phyloP scores from a whole-genome alignment of 2,888 invertebrate genomes.

The Clanis bilineata region DNA sequence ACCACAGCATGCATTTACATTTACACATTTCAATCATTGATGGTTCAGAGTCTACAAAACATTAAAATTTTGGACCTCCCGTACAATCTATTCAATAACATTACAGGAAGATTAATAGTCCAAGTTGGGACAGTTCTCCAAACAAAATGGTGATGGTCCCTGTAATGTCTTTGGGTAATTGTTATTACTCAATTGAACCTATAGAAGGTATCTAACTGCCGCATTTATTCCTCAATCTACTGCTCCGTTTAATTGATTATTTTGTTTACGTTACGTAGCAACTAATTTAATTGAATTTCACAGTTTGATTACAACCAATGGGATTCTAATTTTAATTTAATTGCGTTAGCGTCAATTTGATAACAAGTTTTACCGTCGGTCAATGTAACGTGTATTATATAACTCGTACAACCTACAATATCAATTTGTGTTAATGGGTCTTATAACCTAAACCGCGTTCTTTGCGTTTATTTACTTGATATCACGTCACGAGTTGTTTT shows the following conservation, averaged over 20 bases:
- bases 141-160: slow-evolving; percentile 21
- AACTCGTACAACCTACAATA: slow-evolving; percentile 1
- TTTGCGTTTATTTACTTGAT: slow-evolving; percentile 11
- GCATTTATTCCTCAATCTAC: slow-evolving; percentile 22
- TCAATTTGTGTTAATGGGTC: slow-evolving; percentile 4
- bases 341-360: neutral
- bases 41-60: neutral
- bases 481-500: slow-evolving; percentile 20
- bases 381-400: neutral
- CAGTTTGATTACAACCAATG: slow-evolving; percentile 18
- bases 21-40: neutral
- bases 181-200: slow-evolving; percentile 33
- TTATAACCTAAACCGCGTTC: slow-evolving; percentile 1
- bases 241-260: slow-evolving; percentile 39
- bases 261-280: slow-evolving; percentile 37
- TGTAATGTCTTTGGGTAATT: slow-evolving; percentile 26
- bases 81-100: neutral
- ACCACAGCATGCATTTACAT: too few species aligned
- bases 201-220: slow-evolving; percentile 17
- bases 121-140: slow-evolving; percentile 31
- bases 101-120: neutral
- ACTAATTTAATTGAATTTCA: slow-evolving; percentile 14
- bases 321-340: slow-evolving; percentile 5
- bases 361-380: neutral
- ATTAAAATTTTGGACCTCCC: neutral